Evolutionary conservation across 2,888 invertebrate species (phyloP), one percentile per base, ranked within the genome.

Genomic region (Dasypolia templi): DNA sequence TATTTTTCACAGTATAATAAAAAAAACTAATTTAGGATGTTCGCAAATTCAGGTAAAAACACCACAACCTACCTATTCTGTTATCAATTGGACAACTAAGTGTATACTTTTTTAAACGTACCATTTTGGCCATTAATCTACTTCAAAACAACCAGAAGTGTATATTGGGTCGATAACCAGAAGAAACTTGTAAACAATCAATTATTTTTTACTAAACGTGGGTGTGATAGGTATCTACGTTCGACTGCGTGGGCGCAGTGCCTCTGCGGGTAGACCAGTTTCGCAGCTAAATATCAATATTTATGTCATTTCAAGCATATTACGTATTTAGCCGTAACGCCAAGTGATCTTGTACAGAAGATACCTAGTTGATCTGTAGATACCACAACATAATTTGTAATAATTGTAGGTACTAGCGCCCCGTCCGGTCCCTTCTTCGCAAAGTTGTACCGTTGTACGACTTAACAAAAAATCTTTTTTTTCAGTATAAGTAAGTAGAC

Each of bases 211-310:
- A 11, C 22, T 61, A 53, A 29, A 67, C n/a, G 44, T 67, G 42
- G 39, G 44, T 73, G 55, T 59, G 62, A 56, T 61, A 66, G 44
- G 49, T 44, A 51, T 71, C 14, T 22, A 46, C 29, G 55, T 14
- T 32, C 51, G 19, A n/a, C 19, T 42, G 70, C 74, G 81, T 81
- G 79, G 83, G 81, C 59, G 70, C 22, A 44, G 65, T 26, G 62
- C 63, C 81, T 82, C 59, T 64, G 29, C 42, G 46, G 49, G 35
- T 12, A 62, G 56, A 62, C 64, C 19, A 67, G 44, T 61, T 67
- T 26, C 79, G 79, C 67, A 78, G 69, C 67, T 42, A 65, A 61
- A 62, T 74, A 29, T 59, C 35, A 29, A 39, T n/a, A n/a, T 53
- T 44, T 42, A 59, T 51, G 51, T 59, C 67, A 70, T 81, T 59